phyloP scores from a whole-genome alignment of 2,797 vertebrate species.

The Muscicapa striata region DNA sequence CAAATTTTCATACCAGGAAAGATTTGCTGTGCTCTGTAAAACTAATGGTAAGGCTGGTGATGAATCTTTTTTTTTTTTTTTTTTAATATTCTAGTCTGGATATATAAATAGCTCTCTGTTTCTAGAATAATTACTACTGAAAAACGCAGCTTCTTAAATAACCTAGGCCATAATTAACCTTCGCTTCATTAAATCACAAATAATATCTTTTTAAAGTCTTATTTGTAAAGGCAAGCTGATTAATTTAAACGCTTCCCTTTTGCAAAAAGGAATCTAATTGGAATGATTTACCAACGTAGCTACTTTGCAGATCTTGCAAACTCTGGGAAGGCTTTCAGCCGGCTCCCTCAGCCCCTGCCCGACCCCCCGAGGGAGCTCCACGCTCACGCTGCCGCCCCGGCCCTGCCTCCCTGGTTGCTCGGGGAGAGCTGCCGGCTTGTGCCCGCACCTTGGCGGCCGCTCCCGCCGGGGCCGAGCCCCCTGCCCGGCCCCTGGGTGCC shows the following conservation, averaged over 20 bases:
- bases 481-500: not conserved
- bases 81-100: constrained; percentile 25
- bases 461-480: not conserved
- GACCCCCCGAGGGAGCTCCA: not conserved
- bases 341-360: not conserved
- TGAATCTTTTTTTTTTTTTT: constrained; percentile 49
- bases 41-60: constrained; percentile 45
- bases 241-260: constrained; percentile 40
- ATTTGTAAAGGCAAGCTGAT: constrained; percentile 49
- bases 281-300: not conserved
- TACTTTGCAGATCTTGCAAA: not conserved
- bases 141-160: constrained; percentile 47
- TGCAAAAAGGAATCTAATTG: not conserved
- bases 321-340: not conserved
- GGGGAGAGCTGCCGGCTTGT: not conserved
- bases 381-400: not conserved
- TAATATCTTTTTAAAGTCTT: constrained; percentile 52
- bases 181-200: constrained; percentile 51
- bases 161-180: constrained; percentile 51
- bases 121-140: constrained; percentile 60
- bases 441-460: not conserved
- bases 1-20: constrained; percentile 42
- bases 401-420: not conserved
- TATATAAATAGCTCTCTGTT: constrained; percentile 64
- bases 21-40: constrained; percentile 13